phyloP scores from a whole-genome alignment of 2,888 invertebrate genomes.

The Drosophila fungiperda region DNA sequence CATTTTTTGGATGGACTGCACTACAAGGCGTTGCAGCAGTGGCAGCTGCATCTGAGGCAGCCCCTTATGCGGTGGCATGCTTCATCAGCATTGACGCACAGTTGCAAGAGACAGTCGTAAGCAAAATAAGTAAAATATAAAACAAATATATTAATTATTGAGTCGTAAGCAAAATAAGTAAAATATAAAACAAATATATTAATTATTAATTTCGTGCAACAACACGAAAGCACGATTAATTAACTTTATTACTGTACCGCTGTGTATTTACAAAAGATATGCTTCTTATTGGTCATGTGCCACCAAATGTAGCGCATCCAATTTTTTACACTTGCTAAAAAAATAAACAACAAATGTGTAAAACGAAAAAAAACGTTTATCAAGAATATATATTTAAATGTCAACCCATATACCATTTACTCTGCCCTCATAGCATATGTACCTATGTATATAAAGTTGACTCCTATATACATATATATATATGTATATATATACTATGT shows the following conservation, averaged over 20 bases:
- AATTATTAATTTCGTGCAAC: background rate
- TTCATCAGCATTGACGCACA: slow-evolving; percentile 43
- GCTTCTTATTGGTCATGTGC: slow-evolving; percentile 16
- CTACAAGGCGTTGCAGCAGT: slow-evolving; percentile 21
- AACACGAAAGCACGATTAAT: background rate
- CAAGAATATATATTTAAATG: slow-evolving; percentile 49
- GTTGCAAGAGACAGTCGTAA: slow-evolving; percentile 12
- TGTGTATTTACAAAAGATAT: background rate
- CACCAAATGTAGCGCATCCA: slow-evolving; percentile 14
- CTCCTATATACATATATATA: background rate
- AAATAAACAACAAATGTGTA: slow-evolving; percentile 40
- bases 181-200: background rate
- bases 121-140: slow-evolving; percentile 10
- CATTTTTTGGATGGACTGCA: slow-evolving; percentile 34
- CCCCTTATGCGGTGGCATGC: slow-evolving; percentile 40
- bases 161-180: slow-evolving; percentile 19
- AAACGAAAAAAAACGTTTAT: slow-evolving; percentile 21
- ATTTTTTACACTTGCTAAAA: slow-evolving; percentile 23
- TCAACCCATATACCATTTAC: slow-evolving; percentile 51
- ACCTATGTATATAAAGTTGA: background rate
- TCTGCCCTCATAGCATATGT: slow-evolving; percentile 18
- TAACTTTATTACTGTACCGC: background rate
- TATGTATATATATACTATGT: background rate
- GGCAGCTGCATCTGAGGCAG: slow-evolving; percentile 26
- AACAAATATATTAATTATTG: background rate